Evolutionary conservation across 2,888 invertebrate genomes (phyloP).

Genomic region (Pegoplata infirma): DNA sequence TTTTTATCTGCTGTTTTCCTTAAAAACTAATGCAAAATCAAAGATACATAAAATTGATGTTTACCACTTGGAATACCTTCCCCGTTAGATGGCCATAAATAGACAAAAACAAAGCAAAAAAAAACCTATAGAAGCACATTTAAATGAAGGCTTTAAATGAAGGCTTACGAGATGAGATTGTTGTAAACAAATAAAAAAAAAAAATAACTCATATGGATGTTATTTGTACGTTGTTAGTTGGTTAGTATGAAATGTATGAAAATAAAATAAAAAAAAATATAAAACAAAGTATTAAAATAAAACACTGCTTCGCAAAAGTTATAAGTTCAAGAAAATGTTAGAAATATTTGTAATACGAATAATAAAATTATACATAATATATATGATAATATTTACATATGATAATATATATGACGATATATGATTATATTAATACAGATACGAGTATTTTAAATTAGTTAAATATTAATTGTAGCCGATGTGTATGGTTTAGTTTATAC

Average conservation of each 20-base stretch:
- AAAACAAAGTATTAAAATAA: not conserved
- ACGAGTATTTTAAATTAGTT: slow-evolving; percentile 20
- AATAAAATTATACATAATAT: not conserved
- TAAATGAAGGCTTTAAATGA: not conserved
- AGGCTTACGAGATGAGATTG: not conserved
- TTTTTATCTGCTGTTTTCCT: too few species aligned
- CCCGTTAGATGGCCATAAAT: not conserved
- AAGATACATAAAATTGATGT: too few species aligned
- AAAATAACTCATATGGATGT: not conserved
- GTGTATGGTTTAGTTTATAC: slow-evolving; percentile 35
- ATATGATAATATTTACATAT: not conserved
- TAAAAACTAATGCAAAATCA: too few species aligned
- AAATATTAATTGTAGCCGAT: slow-evolving; percentile 44
- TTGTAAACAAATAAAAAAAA: not conserved
- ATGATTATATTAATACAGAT: not conserved
- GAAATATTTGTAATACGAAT: not conserved
- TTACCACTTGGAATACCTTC: not conserved
- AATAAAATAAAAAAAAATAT: too few species aligned
- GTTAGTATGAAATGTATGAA: not conserved
- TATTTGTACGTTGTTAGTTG: too few species aligned
- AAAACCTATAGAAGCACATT: too few species aligned
- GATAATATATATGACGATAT: not conserved
- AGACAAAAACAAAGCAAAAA: not conserved
- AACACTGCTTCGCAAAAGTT: slow-evolving; percentile 21
- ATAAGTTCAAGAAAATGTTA: slow-evolving; percentile 34